Percentiles rank a stretch among this genome's conserved stretches.
These are phyloP conservation scores for Butorides virescens DNA, from an alignment of 2,113 vertebrate genomes.

Conservation along the genomic window DNA sequence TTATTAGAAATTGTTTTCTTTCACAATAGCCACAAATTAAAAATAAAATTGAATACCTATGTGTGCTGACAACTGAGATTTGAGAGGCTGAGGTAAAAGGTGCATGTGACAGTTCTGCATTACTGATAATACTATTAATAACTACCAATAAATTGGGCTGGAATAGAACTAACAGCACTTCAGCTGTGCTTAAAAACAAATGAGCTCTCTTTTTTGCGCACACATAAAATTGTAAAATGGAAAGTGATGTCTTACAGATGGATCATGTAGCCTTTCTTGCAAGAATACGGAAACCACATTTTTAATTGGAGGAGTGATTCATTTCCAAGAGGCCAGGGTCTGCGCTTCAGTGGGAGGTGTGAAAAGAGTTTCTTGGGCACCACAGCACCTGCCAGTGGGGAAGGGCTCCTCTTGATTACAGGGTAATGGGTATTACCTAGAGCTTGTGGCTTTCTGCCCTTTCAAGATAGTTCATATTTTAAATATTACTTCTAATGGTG, in stretches of 20 bases:
- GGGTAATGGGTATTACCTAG: not conserved
- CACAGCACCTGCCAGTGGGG: not conserved
- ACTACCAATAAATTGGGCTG: not conserved
- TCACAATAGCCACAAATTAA: not conserved
- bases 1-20: not conserved
- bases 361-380: not conserved
- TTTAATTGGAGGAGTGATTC: not conserved
- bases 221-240: not conserved
- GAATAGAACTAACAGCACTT: not conserved
- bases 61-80: not conserved
- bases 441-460: not conserved
- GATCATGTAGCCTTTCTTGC: not conserved
- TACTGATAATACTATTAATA: not conserved
- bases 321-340: not conserved
- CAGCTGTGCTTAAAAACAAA: not conserved
- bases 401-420: not conserved
- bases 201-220: not conserved
- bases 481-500: not conserved
- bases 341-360: slow-evolving; percentile 4
- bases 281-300: not conserved
- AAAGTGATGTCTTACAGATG: not conserved
- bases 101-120: not conserved
- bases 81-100: not conserved
- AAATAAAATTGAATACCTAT: not conserved
- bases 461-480: not conserved